Evolutionary conservation across 2,888 invertebrate genomes (phyloP), one percentile per base, ranked within the genome.

Genomic region (Tinea semifulvella): DNA sequence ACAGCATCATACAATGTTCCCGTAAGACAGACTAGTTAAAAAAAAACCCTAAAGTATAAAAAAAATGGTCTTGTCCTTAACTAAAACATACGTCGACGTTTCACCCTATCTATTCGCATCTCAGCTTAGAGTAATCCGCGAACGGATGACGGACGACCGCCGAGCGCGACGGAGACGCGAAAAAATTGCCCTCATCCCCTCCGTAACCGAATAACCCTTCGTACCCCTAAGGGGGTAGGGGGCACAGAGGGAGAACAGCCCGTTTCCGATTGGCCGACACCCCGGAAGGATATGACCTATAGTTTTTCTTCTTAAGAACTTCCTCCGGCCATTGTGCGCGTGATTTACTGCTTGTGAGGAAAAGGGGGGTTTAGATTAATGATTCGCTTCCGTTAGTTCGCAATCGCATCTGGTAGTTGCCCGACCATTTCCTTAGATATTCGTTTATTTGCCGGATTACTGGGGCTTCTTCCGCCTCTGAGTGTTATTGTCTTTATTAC

Each of bases 251-350:
- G 22, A 25, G 16, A 35, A 53, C 53, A 51, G 55, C 63, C 55
- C 59, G 68, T 67, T 71, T 80, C 79, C 79, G 79, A 80, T 80
- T 80, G 79, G 79, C 71, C 69, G 68, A 59, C 66, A 61, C 68
- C 67, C 73, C 68, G 79, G 80, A 80, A 79, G 80, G 80, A 80
- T 77, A 76, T 79, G 77, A 79, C 79, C 80, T 80, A 79, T 80
- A 80, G 80, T 80, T 80, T 80, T 77, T 80, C 79, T 80, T 77
- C 79, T 77, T 77, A 79, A 79, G 80, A 75, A 77, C 77, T 79
- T 79, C 80, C 79, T 68, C 53, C 68, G 72, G 65, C 68, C 70
- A 79, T 79, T 80, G 79, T 80, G 64, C 65, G 70, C 73, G 73
- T 79, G 79, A 79, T 79, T 76, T 79, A 79, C 69, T 47, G 48